Evolutionary conservation across 2,888 invertebrate species (phyloP).

Genomic region (Arctia plantaginis): DNA sequence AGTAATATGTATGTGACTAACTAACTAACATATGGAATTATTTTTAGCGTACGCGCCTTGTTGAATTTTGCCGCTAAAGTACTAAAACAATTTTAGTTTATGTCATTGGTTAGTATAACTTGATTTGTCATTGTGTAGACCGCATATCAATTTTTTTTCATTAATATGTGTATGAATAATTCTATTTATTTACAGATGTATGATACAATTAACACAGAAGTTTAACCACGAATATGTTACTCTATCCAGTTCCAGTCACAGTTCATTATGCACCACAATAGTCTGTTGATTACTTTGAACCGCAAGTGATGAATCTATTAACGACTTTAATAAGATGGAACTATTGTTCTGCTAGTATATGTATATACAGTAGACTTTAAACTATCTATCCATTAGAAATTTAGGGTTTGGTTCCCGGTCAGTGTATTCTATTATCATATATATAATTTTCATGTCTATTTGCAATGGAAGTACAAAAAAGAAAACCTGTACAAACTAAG

Average conservation of each 20-base stretch:
- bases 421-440: too few species aligned
- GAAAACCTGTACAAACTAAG: too few species aligned
- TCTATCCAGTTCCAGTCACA: conserved; percentile 26
- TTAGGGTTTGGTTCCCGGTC: too few species aligned
- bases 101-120: too few species aligned
- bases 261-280: conserved; percentile 52
- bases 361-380: not conserved
- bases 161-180: too few species aligned
- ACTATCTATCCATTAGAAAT: too few species aligned
- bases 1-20: not conserved
- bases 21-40: not conserved
- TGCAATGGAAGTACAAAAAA: too few species aligned
- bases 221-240: conserved; percentile 25
- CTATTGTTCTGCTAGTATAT: conserved; percentile 14
- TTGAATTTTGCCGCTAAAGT: not conserved
- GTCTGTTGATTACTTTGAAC: conserved; percentile 51
- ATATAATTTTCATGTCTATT: too few species aligned
- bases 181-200: not conserved
- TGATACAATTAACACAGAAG: conserved; percentile 6
- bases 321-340: conserved; percentile 36
- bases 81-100: not conserved
- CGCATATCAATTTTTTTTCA: too few species aligned
- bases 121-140: too few species aligned
- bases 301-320: conserved; percentile 30
- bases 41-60: not conserved